Percentiles rank a stretch among this genome's conserved stretches.
Evolutionary conservation across 2,797 vertebrate species (phyloP).

Genomic region (Scolopax rusticola): DNA sequence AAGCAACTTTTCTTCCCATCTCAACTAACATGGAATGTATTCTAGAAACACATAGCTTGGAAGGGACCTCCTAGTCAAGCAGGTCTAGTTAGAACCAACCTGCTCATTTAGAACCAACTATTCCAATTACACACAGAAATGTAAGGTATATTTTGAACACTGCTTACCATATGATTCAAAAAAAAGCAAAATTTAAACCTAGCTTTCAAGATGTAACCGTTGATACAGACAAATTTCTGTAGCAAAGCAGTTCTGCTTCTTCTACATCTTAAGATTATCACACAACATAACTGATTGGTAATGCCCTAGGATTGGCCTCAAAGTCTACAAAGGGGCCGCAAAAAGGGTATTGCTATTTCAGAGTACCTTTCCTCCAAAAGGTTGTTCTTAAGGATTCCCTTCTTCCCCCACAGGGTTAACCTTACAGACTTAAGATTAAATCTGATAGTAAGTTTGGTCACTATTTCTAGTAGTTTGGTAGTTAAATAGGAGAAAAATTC

Average conservation of each 20-base stretch:
- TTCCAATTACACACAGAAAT: not conserved
- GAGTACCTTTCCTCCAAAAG: not conserved
- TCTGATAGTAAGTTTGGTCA: not conserved
- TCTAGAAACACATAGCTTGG: not conserved
- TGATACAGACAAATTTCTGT: constrained; percentile 64
- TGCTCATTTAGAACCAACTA: not conserved
- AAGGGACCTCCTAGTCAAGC: constrained; percentile 2
- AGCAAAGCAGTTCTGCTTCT: constrained; percentile 60
- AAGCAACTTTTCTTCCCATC: not conserved
- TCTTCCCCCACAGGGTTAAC: not conserved
- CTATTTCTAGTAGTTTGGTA: not conserved
- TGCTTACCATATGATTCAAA: constrained; percentile 53
- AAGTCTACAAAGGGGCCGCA: not conserved
- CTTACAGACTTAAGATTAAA: not conserved
- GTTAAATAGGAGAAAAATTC: not conserved
- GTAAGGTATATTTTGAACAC: not conserved
- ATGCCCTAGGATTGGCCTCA: not conserved
- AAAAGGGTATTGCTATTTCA: not conserved
- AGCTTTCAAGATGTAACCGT: constrained; percentile 46
- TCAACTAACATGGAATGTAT: not conserved
- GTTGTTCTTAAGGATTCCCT: not conserved
- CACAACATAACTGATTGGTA: not conserved
- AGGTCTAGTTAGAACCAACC: not conserved
- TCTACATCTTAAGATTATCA: not conserved
- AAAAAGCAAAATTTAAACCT: constrained; percentile 74